These are phyloP conservation scores for Bombus affinis DNA, from an alignment of 1,140 invertebrate species.

Conservation along the genomic window DNA sequence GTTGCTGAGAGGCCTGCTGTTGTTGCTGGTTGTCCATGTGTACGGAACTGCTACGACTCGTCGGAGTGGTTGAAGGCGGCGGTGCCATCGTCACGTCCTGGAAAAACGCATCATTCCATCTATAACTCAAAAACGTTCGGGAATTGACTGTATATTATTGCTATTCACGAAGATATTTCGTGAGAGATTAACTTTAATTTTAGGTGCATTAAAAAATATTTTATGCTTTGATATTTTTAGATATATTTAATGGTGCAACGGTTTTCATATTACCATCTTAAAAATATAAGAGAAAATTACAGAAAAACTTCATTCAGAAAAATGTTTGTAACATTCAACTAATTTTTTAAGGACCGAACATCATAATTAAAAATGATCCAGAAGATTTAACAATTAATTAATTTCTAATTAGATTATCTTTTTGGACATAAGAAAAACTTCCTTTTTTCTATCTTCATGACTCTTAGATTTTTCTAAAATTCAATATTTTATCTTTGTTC, in stretches of 20 bases:
- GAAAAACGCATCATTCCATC: slow-evolving; percentile 76
- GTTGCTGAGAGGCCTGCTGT: slow-evolving; percentile 70
- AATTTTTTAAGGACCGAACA: neutral
- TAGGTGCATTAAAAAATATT: neutral
- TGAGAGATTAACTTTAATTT: neutral
- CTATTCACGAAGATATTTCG: neutral
- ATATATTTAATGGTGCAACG: too few relatives aligned
- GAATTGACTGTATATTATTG: neutral
- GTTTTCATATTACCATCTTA: neutral
- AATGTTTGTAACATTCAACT: neutral
- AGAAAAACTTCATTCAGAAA: neutral
- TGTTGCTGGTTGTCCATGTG: slow-evolving; percentile 80
- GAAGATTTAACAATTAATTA: too few relatives aligned
- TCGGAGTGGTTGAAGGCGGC: slow-evolving; percentile 83
- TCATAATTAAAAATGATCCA: neutral
- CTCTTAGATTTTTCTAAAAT: neutral
- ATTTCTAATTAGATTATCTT: neutral
- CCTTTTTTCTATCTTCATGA: neutral
- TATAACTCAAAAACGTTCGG: slow-evolving; percentile 71
- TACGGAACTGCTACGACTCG: slow-evolving; percentile 84
- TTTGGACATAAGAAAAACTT: neutral
- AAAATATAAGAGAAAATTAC: neutral
- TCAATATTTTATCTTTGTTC: neutral
- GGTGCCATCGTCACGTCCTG: slow-evolving; percentile 84
- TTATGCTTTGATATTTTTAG: neutral